A percentile compares a stretch with the other conserved stretches of the same genome.
Evolutionary conservation across 2,113 vertebrate species (phyloP).

Genomic region (Tilapia sparmanii): DNA sequence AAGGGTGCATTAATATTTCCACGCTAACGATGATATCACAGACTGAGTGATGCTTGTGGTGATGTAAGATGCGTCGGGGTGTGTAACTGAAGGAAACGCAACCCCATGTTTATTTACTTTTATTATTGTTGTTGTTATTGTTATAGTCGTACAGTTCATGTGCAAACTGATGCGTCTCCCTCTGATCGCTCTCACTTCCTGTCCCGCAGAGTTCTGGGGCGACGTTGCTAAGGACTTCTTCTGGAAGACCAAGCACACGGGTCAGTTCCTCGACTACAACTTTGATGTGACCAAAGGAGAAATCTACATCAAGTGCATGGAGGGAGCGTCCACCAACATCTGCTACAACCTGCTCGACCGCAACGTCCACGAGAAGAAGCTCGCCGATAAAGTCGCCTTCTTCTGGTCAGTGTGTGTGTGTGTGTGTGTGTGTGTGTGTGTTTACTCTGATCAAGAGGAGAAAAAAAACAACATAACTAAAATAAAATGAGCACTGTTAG

Average conservation of each 20-base stretch:
- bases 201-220: conserved; percentile 87
- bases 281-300: conserved; percentile 93
- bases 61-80: fast-evolving
- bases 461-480: neutral
- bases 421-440: neutral
- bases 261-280: conserved; percentile 86
- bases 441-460: neutral
- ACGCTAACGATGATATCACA: neutral
- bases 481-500: neutral
- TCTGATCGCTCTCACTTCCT: neutral
- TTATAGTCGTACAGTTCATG: neutral
- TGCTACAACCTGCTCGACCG: conserved; percentile 95
- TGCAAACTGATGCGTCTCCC: neutral
- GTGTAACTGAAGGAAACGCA: neutral
- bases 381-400: conserved; percentile 91
- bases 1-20: neutral
- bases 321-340: conserved; percentile 93
- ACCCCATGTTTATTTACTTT: neutral
- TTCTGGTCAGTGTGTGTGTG: conserved; percentile 72
- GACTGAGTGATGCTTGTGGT: neutral
- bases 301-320: conserved; percentile 93
- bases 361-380: conserved; percentile 84
- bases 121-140: fast-evolving
- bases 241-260: conserved; percentile 84
- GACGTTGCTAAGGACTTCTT: conserved; percentile 88